phyloP scores from a whole-genome alignment of 2,888 invertebrate species.

The Sarcophaga carnaria region DNA sequence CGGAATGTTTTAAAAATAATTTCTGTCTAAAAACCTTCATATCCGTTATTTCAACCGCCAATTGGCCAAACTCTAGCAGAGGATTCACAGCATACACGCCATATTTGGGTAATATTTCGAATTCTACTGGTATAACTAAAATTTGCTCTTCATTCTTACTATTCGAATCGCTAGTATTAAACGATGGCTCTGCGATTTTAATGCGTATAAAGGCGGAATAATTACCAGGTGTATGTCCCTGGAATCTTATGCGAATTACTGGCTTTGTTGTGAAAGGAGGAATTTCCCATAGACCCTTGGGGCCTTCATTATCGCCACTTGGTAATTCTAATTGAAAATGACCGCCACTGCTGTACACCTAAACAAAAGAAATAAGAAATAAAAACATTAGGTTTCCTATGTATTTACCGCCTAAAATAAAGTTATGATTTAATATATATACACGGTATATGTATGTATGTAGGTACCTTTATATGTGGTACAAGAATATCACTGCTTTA shows the following conservation, averaged over 20 bases:
- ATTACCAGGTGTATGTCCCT: slow-evolving; percentile 89
- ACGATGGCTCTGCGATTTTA: slow-evolving; percentile 77
- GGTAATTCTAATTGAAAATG: slow-evolving; percentile 95
- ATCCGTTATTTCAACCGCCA: slow-evolving; percentile 86
- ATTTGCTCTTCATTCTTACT: slow-evolving; percentile 74
- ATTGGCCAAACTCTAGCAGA: slow-evolving; percentile 91
- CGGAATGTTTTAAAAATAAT: slow-evolving; percentile 57
- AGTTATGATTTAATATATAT: not conserved
- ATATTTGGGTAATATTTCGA: slow-evolving; percentile 88
- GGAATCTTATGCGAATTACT: slow-evolving; percentile 92
- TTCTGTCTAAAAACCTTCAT: slow-evolving; percentile 40
- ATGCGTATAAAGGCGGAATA: slow-evolving; percentile 91
- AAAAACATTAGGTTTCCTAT: not conserved
- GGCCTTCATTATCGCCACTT: slow-evolving; percentile 88
- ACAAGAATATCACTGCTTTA: not conserved
- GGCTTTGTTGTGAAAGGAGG: slow-evolving; percentile 94
- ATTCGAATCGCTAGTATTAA: slow-evolving; percentile 56
- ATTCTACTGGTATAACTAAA: slow-evolving; percentile 91
- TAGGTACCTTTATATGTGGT: not conserved
- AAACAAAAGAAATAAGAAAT: not conserved
- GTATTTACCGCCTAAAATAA: not conserved
- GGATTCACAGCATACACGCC: slow-evolving; percentile 91
- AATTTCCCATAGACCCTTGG: slow-evolving; percentile 93
- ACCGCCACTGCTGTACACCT: slow-evolving; percentile 93
- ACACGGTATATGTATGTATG: not conserved